Evolutionary conservation across 2,797 vertebrate genomes (phyloP).

Genomic region (Cyclopterus lumpus): DNA sequence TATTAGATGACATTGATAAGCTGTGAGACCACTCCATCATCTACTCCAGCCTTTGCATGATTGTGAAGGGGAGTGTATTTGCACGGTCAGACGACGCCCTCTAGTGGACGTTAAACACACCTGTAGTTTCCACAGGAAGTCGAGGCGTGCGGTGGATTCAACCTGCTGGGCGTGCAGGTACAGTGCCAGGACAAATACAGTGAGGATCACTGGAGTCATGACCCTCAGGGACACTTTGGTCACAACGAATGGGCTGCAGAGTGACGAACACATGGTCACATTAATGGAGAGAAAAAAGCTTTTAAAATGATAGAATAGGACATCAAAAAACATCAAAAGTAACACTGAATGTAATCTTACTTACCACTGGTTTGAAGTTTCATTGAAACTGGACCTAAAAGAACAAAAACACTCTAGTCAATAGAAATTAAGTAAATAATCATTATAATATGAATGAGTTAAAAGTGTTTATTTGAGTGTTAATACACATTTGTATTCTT

Average conservation of each 20-base stretch:
- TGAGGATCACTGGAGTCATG: conserved; percentile 93
- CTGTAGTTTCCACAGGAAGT: conserved; percentile 99
- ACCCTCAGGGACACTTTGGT: conserved; percentile 93
- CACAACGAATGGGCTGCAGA: conserved; percentile 82
- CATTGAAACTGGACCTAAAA: conserved; percentile 83
- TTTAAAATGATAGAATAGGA: not conserved
- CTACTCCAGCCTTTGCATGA: not conserved
- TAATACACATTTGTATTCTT: conserved; percentile 48
- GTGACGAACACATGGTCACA: not conserved
- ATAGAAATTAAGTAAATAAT: not conserved
- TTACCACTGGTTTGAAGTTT: conserved; percentile 85
- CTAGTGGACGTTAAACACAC: conserved; percentile 74
- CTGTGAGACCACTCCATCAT: not conserved
- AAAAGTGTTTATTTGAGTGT: not conserved
- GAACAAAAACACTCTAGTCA: conserved; percentile 7
- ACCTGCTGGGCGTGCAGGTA: conserved; percentile 97
- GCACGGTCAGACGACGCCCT: conserved; percentile 4
- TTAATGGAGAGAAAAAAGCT: not conserved
- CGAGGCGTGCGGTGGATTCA: conserved; percentile 95
- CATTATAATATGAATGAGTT: not conserved
- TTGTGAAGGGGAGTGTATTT: not conserved
- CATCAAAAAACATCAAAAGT: not conserved
- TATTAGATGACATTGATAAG: not conserved
- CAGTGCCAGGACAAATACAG: conserved; percentile 93
- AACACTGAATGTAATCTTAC: conserved; percentile 57